These are phyloP conservation scores for Babylonia areolata DNA, from an alignment of 1,140 invertebrate species.

Conservation along the genomic window DNA sequence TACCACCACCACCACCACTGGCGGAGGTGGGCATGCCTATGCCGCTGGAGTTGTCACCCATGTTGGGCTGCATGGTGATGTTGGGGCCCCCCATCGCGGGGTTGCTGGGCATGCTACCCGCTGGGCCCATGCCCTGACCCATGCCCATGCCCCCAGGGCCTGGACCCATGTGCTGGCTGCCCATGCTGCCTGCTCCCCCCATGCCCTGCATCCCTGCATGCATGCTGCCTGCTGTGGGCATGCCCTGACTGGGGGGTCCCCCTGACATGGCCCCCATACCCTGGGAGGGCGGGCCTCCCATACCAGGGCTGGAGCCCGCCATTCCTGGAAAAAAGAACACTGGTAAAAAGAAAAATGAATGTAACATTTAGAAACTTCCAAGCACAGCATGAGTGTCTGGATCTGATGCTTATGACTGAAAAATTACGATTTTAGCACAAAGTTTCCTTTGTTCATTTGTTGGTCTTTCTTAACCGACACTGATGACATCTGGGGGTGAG, in stretches of 20 bases:
- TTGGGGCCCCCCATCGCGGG: constrained; percentile 47
- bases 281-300: constrained; percentile 38
- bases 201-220: constrained; percentile 33
- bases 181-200: constrained; percentile 25
- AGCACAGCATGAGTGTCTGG: no score
- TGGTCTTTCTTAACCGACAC: no score
- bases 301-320: constrained; percentile 11
- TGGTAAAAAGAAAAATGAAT: no score
- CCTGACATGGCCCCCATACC: constrained; percentile 72
- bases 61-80: constrained; percentile 49
- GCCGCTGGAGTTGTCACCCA: constrained; percentile 21
- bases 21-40: neutral
- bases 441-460: no score
- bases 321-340: neutral
- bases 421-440: no score
- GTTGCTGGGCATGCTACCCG: constrained; percentile 32
- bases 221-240: constrained; percentile 40
- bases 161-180: constrained; percentile 18
- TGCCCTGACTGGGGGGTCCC: constrained; percentile 44
- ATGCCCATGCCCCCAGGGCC: constrained; percentile 21
- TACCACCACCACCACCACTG: neutral
- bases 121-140: constrained; percentile 17
- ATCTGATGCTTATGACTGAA: no score
- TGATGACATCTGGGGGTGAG: no score
- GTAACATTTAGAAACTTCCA: no score